Conservation (phyloP, 2,113 vertebrate genomes). For the Grallaria varia region DNA sequence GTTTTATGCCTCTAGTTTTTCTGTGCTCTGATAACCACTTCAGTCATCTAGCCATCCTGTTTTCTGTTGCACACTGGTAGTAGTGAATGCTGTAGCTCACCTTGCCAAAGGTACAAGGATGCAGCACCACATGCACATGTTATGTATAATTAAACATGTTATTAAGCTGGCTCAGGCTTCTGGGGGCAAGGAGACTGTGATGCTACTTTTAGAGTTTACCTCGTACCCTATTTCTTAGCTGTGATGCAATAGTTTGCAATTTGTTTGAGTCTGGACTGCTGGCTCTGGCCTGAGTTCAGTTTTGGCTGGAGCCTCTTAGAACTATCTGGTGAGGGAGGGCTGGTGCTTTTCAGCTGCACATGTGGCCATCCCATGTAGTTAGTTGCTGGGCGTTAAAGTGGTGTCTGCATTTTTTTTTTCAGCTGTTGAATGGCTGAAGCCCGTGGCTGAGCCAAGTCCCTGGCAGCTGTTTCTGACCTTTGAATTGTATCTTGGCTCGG, state of each 20-base stretch:
- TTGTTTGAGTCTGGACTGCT: background rate
- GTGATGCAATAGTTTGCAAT: background rate
- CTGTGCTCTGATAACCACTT: background rate
- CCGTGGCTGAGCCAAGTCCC: background rate
- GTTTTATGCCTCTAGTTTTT: background rate
- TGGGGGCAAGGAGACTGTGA: background rate
- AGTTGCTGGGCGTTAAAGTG: background rate
- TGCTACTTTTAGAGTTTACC: background rate
- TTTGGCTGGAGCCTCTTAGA: background rate
- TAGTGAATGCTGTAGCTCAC: background rate
- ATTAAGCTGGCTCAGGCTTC: background rate
- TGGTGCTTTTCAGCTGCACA: background rate
- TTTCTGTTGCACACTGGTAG: background rate
- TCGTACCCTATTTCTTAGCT: background rate
- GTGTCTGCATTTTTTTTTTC: slow-evolving; percentile 14
- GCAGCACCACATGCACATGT: background rate
- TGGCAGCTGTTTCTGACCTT: slow-evolving; percentile 49
- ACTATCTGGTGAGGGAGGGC: background rate
- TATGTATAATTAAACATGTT: background rate
- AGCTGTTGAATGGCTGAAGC: background rate
- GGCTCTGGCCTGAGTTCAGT: background rate
- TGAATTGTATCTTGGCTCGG: slow-evolving; percentile 23
- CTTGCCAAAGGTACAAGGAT: background rate
- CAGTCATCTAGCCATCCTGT: background rate
- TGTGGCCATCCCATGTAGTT: background rate